Evolutionary conservation across 2,888 invertebrate species (phyloP), one percentile per base, ranked within the genome.

Genomic region (Lasioglossum lativentre): DNA sequence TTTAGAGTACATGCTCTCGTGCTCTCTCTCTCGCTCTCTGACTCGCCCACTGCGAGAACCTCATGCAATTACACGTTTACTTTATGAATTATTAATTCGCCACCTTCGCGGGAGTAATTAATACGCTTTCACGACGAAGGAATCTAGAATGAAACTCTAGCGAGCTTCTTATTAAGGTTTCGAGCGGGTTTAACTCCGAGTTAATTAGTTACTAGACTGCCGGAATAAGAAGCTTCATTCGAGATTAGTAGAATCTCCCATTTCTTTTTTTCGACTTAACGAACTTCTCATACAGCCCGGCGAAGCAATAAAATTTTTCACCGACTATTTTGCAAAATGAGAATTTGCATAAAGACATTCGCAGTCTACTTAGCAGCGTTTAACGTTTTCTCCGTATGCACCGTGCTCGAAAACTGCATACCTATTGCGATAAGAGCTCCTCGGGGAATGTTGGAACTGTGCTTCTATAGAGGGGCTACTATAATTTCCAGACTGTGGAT

Each of bases 11-110:
- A 6, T 1, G 19, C 34, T 14, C 63, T n/a, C 56, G 1, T n/a
- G 0, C 47, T 19, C 23, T 52, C 23, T n/a, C 40, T 40, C 40
- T 4, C 16, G 4, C 16, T 14, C 1, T 19, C 45, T 19, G 16
- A 19, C 19, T 47, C 23, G n/a, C n/a, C 3, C 2, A 4, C 27
- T 30, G 5, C 34, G 34, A 34, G 66, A 66, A 66, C 34, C 34
- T 66, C 16, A 34, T 23, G 66, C 34, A 66, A 66, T 66, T 66
- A 66, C 34, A 66, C 66, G 23, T 66, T 66, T 34, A 66, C 66
- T 66, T 66, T 66, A 66, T 66, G 66, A 66, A 66, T 66, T 66
- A 66, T 66, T 66, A 66, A 66, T 34, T 34, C 23, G 34, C 66
- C 19, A 66, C 30, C 66, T 23, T 30, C 34, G 34, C 19, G 19